phyloP scores from a whole-genome alignment of 2,113 vertebrate genomes.

The Gnathonemus echidnorhynchus region DNA sequence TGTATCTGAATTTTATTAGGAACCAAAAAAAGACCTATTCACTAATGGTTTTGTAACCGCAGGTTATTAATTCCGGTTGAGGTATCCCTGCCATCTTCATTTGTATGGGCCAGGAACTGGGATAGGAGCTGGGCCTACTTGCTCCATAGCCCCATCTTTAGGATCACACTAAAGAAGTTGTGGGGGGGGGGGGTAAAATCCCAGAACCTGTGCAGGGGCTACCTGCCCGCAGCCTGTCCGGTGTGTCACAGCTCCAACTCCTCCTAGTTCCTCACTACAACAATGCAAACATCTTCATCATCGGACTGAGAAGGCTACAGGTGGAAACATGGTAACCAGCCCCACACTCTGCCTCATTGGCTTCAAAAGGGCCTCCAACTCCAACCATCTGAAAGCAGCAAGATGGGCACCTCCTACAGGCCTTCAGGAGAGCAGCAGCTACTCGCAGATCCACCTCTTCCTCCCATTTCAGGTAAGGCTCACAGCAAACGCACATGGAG shows the following conservation, averaged over 20 bases:
- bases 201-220: not conserved
- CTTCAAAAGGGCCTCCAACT: not conserved
- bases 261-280: not conserved
- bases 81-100: not conserved
- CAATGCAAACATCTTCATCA: not conserved
- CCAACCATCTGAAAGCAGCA: not conserved
- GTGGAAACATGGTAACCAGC: not conserved
- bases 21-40: not conserved
- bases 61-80: not conserved
- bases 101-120: not conserved
- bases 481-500: not conserved
- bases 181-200: not conserved
- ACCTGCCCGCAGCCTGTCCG: not conserved
- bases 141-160: not conserved
- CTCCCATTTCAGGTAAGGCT: not conserved
- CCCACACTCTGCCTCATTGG: not conserved
- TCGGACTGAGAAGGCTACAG: not conserved
- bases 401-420: not conserved
- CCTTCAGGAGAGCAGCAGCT: not conserved
- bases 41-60: not conserved
- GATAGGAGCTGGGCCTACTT: not conserved
- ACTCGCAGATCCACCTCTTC: not conserved
- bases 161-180: not conserved
- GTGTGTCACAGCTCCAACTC: not conserved
- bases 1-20: not conserved